Base-by-base conservation (phyloP, 1,140 invertebrate genomes). In the Cheumatopsyche charites region DNA sequence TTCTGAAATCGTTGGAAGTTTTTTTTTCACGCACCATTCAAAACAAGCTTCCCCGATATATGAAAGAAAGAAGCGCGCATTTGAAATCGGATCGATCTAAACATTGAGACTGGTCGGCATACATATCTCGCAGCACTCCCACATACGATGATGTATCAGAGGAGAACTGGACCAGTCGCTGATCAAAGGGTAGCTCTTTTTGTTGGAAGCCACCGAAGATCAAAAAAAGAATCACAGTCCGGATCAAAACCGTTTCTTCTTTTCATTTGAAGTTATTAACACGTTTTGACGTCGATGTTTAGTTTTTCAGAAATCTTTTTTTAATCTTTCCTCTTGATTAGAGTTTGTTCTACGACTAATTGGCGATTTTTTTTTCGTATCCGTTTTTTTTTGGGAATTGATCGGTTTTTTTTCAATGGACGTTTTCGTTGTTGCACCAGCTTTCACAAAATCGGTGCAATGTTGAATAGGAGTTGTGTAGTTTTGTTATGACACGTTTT, bases 401-500 rank as follows among this genome's bases (percentile, higher is more conserved):
- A 52, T 58, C 21, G 13, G 3, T 25, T 25, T 58, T 55, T 55
- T 58, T 58, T 26, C 23, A 52, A 36, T 36, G 29, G 29, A 9
- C 29, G 29, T 36, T 3, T 36, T 36, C n/a, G 19, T 58, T 19
- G 55, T 12, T 58, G 55, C 55, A 36, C 29, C n/a, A 58, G 47
- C 23, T 17, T 58, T 58, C 23, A 11, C 17, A 23, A 23, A 58
- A 23, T 58, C 55, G 23, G 55, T 58, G 55, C 23, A 58, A 58
- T 58, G 23, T 58, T 58, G 55, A 58, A 58, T 21, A 58, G 55
- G 21, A 25, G 55, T 25, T 58, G 55, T 58, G 62, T 42, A 29
- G 66, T 68, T 68, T 68, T 68, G 66, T 68, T 68, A 43, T 68
- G 66, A 68, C 66, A 68, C 47, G 49, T 68, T 68, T 55, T 19